Evolutionary conservation across 2,888 invertebrate genomes (phyloP), one percentile per base, ranked within the genome.

Genomic region (Lithophane leautieri): DNA sequence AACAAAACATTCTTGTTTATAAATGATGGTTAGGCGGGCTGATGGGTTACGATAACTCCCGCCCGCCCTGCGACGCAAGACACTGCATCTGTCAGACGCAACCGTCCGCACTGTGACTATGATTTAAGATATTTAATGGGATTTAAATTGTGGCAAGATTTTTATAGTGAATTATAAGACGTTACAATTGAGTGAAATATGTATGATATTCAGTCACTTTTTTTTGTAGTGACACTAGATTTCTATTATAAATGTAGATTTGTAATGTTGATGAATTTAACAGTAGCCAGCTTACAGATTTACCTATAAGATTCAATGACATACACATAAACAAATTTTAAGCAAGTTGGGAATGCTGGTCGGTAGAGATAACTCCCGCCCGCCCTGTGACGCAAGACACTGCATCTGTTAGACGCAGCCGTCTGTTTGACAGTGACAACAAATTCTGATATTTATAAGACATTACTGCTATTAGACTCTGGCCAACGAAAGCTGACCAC

Each of bases 1-100:
- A n/a, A 1, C n/a, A 11, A 54, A n/a, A n/a, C 1, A 54, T n/a
- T 54, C 11, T 54, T 54, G 52, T 54, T 54, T 12, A 54, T 54
- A n/a, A 54, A n/a, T 54, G 4, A n/a, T n/a, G 54, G 56, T 14
- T 44, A 88, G 88, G 89, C 90, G 88, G 83, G 84, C 85, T 84
- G 83, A 83, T 92, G 91, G 90, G 89, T 67, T 86, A 90, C 76
- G 92, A 92, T 93, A 93, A 89, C 88, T 75, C 84, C 85, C 85
- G 84, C 86, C 86, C 89, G 89, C 89, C 88, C 89, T 83, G 86
- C 87, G 84, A 75, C 58, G 84, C 79, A 85, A 89, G 88, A 88
- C 86, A 89, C 86, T 88, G 87, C 87, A 82, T 81, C 87, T 81
- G 82, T 78, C 84, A 80, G 78, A 86, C 86, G 85, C 86, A 82